These are phyloP conservation scores for Drosophila triauraria DNA, from an alignment of 1,140 invertebrate species.

Conservation along the genomic window DNA sequence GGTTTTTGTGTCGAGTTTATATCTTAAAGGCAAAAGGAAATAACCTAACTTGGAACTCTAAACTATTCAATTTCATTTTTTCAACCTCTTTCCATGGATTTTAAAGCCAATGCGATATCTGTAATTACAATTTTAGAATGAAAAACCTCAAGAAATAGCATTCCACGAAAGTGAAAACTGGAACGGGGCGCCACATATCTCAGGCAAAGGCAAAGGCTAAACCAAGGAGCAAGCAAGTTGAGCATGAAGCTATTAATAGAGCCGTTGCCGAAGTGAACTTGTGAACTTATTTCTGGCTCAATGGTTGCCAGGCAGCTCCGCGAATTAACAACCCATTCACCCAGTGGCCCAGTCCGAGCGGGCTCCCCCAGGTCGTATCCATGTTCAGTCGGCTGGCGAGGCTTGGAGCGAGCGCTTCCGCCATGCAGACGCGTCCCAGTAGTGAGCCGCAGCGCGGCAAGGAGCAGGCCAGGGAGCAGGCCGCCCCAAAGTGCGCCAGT, in stretches of 20 bases:
- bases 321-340: constrained; percentile 72
- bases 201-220: constrained; percentile 18
- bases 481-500: constrained; percentile 55
- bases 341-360: constrained; percentile 67
- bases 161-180: background rate
- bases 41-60: too few species aligned
- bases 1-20: too few species aligned
- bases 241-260: constrained; percentile 77
- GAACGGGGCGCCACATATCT: background rate
- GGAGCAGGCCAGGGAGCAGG: constrained; percentile 17
- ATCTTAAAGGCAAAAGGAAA: too few species aligned
- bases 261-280: constrained; percentile 76
- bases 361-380: background rate
- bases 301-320: constrained; percentile 71
- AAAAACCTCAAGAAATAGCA: background rate
- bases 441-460: constrained; percentile 63
- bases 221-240: constrained; percentile 22
- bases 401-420: constrained; percentile 53
- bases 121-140: background rate
- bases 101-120: too few species aligned
- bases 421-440: constrained; percentile 65
- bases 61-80: too few species aligned
- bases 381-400: constrained; percentile 55
- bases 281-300: constrained; percentile 78
- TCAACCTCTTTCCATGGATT: too few species aligned